Evolutionary conservation across 2,113 vertebrate genomes (phyloP), one percentile per base, ranked within the genome.

Genomic region (Upupa epops): DNA sequence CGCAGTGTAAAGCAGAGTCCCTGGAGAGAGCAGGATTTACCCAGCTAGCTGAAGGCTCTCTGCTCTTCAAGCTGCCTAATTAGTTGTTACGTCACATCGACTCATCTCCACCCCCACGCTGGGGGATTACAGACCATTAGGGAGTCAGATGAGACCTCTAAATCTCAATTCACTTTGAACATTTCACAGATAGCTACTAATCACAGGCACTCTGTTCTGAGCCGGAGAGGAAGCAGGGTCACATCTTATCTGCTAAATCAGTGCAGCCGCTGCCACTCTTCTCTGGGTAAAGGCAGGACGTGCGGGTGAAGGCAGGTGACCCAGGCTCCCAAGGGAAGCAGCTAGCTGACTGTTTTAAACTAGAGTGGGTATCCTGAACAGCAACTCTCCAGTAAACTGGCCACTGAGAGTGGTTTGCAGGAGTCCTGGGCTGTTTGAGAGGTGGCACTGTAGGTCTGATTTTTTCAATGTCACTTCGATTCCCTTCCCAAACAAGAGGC

Each of bases 121-220:
- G 71, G 65, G 52, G 90, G 87, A 95, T 95, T 97, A 94, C 0
- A 68, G 89, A 87, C 75, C 78, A 77, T 82, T 26, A 74, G 93
- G 80, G 79, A 91, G 70, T 55, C 71, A 48, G 89, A 92, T 84
- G 86, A 91, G 73, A 84, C 79, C 5, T 14, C 90, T 88, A 78
- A 96, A 8, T 75, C 95, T 94, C 71, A 48, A 74, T 84, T 93
- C 90, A 28, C 90, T 91, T n/a, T 31, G 70, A 85, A 77, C 55
- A 70, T 77, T 93, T 95, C 93, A 91, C 84, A 76, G 92, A 96
- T 31, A 95, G 60, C 72, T 76, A 32, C 95, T 95, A 84, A 96
- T 86, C 93, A 77, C 63, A 46, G 63, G 78, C 90, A 52, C 52
- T 92, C 80, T 69, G 40, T 65, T 95, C 74, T 58, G 59, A 79